Evolutionary conservation across 2,797 vertebrate genomes (phyloP).

Genomic region (Urocyon cinereoargenteus): DNA sequence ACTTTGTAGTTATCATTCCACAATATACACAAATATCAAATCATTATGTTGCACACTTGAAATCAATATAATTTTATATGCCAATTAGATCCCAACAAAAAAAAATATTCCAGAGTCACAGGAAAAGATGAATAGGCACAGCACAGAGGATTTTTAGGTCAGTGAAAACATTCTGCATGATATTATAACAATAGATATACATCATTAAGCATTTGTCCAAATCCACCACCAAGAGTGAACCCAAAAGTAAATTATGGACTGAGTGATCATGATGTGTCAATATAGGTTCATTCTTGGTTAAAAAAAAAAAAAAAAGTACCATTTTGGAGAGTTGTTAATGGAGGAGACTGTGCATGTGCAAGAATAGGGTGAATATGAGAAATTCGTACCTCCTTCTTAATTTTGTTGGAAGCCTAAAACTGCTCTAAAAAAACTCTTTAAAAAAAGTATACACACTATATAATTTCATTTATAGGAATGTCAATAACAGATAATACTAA

Average conservation of each 20-base stretch:
- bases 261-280: not conserved
- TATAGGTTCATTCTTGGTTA: not conserved
- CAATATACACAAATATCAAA: not conserved
- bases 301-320: not conserved
- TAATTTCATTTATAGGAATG: not conserved
- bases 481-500: not conserved
- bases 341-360: not conserved
- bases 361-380: not conserved
- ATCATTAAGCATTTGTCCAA: not conserved
- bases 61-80: not conserved
- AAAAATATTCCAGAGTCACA: not conserved
- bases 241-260: not conserved
- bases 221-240: not conserved
- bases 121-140: not conserved
- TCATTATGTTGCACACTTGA: not conserved
- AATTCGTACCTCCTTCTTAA: not conserved
- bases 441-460: not conserved
- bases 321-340: not conserved
- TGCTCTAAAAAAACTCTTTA: not conserved
- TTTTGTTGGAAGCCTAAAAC: not conserved
- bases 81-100: not conserved
- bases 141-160: not conserved
- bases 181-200: not conserved
- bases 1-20: not conserved
- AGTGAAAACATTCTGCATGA: not conserved